phyloP scores from a whole-genome alignment of 2,797 vertebrate genomes.

The Morelia viridis region DNA sequence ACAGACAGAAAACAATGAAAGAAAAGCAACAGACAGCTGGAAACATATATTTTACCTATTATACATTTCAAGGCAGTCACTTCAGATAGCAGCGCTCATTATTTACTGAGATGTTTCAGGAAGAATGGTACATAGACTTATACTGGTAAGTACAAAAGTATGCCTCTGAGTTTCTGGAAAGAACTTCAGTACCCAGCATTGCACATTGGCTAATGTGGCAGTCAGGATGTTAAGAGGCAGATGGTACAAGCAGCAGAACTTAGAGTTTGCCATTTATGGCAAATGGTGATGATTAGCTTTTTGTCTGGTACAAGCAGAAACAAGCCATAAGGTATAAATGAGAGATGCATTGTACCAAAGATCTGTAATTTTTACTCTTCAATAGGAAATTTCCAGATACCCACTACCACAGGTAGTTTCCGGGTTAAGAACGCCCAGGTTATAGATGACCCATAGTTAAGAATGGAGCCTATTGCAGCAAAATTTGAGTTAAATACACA shows the following conservation, averaged over 20 bases:
- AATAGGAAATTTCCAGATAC: not conserved
- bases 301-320: constrained; percentile 26
- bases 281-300: constrained; percentile 33
- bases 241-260: not conserved
- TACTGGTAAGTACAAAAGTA: not conserved
- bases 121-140: not conserved
- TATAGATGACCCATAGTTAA: too few species aligned
- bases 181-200: not conserved
- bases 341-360: not conserved
- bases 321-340: constrained; percentile 2
- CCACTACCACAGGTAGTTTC: too few species aligned
- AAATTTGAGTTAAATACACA: too few species aligned
- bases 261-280: constrained; percentile 25
- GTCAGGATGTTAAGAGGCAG: not conserved
- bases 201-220: not conserved
- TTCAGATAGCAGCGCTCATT: not conserved
- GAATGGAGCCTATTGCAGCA: too few species aligned
- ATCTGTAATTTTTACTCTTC: not conserved
- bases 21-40: not conserved
- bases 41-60: not conserved
- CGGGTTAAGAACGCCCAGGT: too few species aligned
- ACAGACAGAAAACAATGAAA: not conserved
- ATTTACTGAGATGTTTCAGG: not conserved
- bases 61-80: not conserved
- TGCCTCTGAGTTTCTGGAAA: not conserved